Conservation (phyloP, 2,888 invertebrate genomes). For the Busseola fusca region DNA sequence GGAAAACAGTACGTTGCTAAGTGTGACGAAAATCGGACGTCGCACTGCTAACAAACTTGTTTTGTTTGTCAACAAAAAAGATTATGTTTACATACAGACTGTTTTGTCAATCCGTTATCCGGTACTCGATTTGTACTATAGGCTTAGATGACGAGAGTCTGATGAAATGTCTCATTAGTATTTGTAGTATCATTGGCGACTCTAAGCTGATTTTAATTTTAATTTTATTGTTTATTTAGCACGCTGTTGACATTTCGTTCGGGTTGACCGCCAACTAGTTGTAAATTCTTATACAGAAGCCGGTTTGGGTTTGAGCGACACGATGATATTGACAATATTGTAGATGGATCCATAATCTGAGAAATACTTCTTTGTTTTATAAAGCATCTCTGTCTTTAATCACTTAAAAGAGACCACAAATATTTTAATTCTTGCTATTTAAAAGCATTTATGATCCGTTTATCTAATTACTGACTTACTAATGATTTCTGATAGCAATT, state of each 20-base stretch:
- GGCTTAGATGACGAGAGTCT: conserved; percentile 17
- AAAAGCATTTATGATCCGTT: conserved; percentile 21
- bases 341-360: neutral
- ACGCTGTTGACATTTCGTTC: conserved; percentile 53
- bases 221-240: conserved; percentile 45
- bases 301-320: conserved; percentile 40
- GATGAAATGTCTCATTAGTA: conserved; percentile 20
- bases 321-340: conserved; percentile 20
- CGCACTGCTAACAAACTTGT: neutral
- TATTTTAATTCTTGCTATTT: conserved; percentile 15
- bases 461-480: conserved; percentile 14
- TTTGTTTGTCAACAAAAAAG: conserved; percentile 40
- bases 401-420: neutral
- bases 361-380: neutral
- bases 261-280: conserved; percentile 16
- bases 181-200: conserved; percentile 44
- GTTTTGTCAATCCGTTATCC: conserved; percentile 25
- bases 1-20: neutral
- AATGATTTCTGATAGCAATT: conserved; percentile 22
- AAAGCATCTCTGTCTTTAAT: neutral
- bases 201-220: conserved; percentile 54
- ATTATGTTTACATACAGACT: conserved; percentile 23
- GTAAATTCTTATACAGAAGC: conserved; percentile 39
- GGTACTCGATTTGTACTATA: conserved; percentile 19
- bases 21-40: conserved; percentile 7